Base-by-base conservation (phyloP, 2,888 invertebrate genomes). In the Scrobipalpa costella region DNA sequence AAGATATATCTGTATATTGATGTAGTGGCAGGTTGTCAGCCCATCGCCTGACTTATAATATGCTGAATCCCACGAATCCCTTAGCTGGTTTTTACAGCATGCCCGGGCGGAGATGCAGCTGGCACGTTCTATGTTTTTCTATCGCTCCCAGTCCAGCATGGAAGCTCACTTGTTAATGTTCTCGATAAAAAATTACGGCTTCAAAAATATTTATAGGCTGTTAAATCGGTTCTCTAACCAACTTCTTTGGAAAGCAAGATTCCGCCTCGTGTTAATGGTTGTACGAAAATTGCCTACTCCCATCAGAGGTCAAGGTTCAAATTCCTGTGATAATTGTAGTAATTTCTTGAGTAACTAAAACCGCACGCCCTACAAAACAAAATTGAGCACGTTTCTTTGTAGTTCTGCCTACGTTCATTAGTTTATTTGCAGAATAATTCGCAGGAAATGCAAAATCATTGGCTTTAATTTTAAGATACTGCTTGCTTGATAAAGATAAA, bases 261-360 rank as follows among this genome's bases (percentile, higher is more conserved):
- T 50, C 21, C 50, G 50, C 17, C 21, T 17, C 21, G 15, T n/a
- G 15, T 44, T 44, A 44, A 44, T 44, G 44, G 44, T 44, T 44
- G 44, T 44, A 44, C 44, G 50, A 50, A 50, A 50, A 50, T 50
- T 50, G 50, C 21, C 50, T 50, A 21, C 17, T 40, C 13, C 50
- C 50, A 50, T 50, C 21, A 50, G 21, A 50, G 50, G 50, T 50
- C 21, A 50, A 50, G 50, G 50, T 50, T 50, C 21, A 50, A n/a
- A 50, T 50, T 21, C 21, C 50, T 9, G 50, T 50, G 17, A 21
- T 50, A 50, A 50, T 50, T 50, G 17, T 50, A 50, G 50, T 50
- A 50, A 50, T 50, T 50, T 50, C 9, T 21, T 44, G 60, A 59
- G 57, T 33, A 38, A 63, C 52, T 15, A 44, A 15, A 44, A 44